Conservation (phyloP, 2,888 invertebrate genomes). For the Autographa gamma region DNA sequence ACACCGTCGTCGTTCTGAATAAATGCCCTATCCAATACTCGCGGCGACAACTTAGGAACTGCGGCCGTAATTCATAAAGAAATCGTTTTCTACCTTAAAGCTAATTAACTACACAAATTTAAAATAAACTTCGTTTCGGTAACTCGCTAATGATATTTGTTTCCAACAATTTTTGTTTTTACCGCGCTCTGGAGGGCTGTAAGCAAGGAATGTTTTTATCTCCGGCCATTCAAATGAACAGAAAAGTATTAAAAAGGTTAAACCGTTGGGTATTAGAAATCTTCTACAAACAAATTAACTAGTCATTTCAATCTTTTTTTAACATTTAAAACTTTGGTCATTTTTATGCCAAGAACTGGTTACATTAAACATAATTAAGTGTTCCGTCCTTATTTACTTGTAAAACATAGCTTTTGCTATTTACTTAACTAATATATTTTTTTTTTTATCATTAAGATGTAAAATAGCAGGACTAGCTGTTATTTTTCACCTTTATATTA, state of each 20-base stretch:
- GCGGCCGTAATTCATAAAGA: conserved; percentile 32
- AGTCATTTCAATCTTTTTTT: no score
- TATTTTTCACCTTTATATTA: neutral
- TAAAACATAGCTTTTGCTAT: no score
- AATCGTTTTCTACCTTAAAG: conserved; percentile 39
- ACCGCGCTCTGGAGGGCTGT: neutral
- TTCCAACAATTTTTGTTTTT: conserved; percentile 38
- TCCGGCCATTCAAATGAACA: neutral
- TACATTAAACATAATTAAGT: no score
- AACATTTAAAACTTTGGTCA: no score
- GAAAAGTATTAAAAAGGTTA: neutral
- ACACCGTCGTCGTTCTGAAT: neutral
- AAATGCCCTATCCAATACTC: neutral
- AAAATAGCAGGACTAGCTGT: neutral
- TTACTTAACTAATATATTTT: no score
- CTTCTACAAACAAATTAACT: no score
- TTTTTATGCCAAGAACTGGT: no score
- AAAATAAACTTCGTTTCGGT: conserved; percentile 30
- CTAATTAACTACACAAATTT: conserved; percentile 44
- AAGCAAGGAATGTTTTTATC: neutral
- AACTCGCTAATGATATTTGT: conserved; percentile 44
- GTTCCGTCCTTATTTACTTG: no score
- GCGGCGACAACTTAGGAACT: conserved; percentile 13
- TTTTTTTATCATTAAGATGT: neutral
- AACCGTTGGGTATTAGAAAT: neutral